Evolutionary conservation across 2,113 vertebrate species (phyloP).

Genomic region (Limanda limanda): DNA sequence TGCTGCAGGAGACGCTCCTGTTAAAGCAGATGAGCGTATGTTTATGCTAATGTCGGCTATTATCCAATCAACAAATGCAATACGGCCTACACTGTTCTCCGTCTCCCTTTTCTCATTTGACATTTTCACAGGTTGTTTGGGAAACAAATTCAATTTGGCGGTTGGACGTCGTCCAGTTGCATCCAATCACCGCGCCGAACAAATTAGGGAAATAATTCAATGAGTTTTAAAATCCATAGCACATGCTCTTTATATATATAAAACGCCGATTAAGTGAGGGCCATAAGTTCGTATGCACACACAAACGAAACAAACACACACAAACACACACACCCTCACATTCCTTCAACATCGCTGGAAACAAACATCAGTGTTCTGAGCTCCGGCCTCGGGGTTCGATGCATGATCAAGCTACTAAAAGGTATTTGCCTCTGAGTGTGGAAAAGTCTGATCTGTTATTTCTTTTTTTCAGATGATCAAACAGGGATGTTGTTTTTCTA

Average conservation of each 20-base stretch:
- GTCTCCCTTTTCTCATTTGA: slow-evolving; percentile 21
- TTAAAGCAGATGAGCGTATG: neutral
- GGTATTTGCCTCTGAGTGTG: neutral
- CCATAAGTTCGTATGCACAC: slow-evolving; percentile 13
- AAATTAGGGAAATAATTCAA: slow-evolving; percentile 58
- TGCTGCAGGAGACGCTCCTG: neutral
- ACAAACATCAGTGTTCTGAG: slow-evolving; percentile 17
- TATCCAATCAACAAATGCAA: slow-evolving; percentile 24
- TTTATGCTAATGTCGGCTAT: slow-evolving; percentile 1
- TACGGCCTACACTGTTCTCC: slow-evolving; percentile 14
- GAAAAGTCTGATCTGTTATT: slow-evolving; percentile 7
- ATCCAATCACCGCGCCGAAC: slow-evolving; percentile 25
- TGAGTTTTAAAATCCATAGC: slow-evolving; percentile 42
- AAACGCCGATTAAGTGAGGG: slow-evolving; percentile 1
- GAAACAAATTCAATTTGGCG: slow-evolving; percentile 55
- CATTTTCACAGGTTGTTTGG: slow-evolving; percentile 49
- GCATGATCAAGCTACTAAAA: slow-evolving; percentile 28
- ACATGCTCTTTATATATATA: slow-evolving; percentile 36
- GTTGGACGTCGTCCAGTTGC: slow-evolving; percentile 33
- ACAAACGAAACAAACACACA: slow-evolving; percentile 14
- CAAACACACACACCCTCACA: neutral
- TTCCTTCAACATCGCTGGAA: slow-evolving; percentile 18
- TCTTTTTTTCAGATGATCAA: neutral
- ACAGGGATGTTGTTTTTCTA: slow-evolving; percentile 3
- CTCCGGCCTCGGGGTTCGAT: neutral